phyloP scores from a whole-genome alignment of 2,797 vertebrate genomes.

The Gephyroberyx darwinii region DNA sequence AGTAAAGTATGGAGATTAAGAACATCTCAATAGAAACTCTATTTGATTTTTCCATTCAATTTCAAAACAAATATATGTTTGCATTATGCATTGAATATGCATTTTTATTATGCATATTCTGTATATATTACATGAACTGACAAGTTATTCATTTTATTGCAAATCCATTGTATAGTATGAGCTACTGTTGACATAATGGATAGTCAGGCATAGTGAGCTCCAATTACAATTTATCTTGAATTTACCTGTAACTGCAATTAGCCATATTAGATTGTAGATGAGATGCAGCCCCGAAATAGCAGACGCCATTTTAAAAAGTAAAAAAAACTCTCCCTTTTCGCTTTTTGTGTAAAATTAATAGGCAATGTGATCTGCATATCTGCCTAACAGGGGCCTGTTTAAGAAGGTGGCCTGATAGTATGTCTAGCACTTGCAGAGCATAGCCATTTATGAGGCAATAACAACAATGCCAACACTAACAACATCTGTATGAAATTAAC shows the following conservation, averaged over 20 bases:
- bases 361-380: slow-evolving; percentile 17
- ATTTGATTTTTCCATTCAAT: background rate
- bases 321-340: too few relatives aligned
- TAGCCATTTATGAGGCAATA: slow-evolving; percentile 33
- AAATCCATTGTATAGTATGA: background rate
- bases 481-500: slow-evolving; percentile 52
- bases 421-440: slow-evolving; percentile 24
- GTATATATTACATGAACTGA: too few relatives aligned
- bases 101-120: too few relatives aligned
- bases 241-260: too few relatives aligned
- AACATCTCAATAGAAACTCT: background rate
- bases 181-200: background rate
- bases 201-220: too few relatives aligned
- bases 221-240: too few relatives aligned
- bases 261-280: too few relatives aligned
- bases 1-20: too few relatives aligned
- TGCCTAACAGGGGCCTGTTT: slow-evolving; percentile 18
- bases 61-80: slow-evolving; percentile 5
- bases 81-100: too few relatives aligned
- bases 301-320: too few relatives aligned
- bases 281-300: too few relatives aligned
- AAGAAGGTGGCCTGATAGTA: slow-evolving; percentile 29
- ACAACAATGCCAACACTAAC: slow-evolving; percentile 25
- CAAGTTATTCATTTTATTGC: background rate
- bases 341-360: slow-evolving; percentile 28